A percentile compares a stretch with the other conserved stretches of the same genome.
phyloP scores from a whole-genome alignment of 2,797 vertebrate genomes.

The Tenualosa thibaudeaui region DNA sequence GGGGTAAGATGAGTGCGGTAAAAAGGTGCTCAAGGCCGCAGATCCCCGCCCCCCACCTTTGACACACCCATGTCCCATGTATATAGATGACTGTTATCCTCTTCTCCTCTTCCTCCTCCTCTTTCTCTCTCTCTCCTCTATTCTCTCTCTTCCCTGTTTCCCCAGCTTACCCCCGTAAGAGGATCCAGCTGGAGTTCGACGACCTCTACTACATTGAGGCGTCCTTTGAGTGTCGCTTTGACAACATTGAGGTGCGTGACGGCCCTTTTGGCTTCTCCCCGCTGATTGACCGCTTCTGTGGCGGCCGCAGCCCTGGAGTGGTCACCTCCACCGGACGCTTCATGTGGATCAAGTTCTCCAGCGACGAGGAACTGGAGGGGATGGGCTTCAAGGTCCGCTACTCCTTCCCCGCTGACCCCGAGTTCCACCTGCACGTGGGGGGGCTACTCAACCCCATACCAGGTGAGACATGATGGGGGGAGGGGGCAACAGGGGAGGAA shows the following conservation, averaged over 20 bases:
- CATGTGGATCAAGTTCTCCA: slow-evolving; percentile 96
- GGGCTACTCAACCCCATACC: slow-evolving; percentile 95
- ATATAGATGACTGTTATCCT: not conserved
- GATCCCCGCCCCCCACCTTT: too few relatives aligned
- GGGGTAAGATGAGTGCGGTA: too few relatives aligned
- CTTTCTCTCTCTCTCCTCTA: too few relatives aligned
- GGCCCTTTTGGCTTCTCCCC: slow-evolving; percentile 95
- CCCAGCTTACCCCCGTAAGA: slow-evolving; percentile 85
- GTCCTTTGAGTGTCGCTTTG: slow-evolving; percentile 95
- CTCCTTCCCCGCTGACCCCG: slow-evolving; percentile 85
- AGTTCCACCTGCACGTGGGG: slow-evolving; percentile 90
- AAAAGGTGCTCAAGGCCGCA: too few relatives aligned
- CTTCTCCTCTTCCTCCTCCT: too few relatives aligned
- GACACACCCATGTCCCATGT: too few relatives aligned
- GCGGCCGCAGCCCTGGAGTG: slow-evolving; percentile 80
- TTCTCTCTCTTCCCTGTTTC: too few relatives aligned
- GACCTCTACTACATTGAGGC: slow-evolving; percentile 88
- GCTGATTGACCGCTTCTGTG: slow-evolving; percentile 90
- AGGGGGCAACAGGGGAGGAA: not conserved
- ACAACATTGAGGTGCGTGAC: slow-evolving; percentile 93
- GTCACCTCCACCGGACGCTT: slow-evolving; percentile 93
- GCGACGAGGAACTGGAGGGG: slow-evolving; percentile 94
- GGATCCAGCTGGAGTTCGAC: slow-evolving; percentile 89
- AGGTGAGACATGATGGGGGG: slow-evolving; percentile 71
- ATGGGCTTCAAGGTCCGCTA: slow-evolving; percentile 91